phyloP scores from a whole-genome alignment of 1,140 invertebrate genomes.

The Drosophila lowei region DNA sequence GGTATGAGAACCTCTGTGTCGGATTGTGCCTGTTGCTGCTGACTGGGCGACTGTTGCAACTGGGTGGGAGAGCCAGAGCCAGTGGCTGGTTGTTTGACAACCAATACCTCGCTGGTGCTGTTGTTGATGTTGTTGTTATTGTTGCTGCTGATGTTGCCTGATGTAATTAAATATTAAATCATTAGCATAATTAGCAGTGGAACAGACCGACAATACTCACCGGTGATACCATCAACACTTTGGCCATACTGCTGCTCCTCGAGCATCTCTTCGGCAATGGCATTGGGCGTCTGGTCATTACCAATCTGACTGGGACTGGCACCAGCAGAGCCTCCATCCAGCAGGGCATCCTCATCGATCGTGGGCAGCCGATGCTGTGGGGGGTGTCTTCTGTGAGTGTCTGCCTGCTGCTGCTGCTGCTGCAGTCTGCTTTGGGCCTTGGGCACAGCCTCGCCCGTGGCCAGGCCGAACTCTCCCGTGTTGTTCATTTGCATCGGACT shows the following conservation, averaged over 20 bases:
- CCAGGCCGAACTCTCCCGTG: constrained; percentile 40
- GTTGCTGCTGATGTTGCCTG: constrained; percentile 74
- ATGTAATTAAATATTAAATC: constrained; percentile 4
- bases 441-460: constrained; percentile 11
- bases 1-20: constrained; percentile 76
- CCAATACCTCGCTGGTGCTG: constrained; percentile 49
- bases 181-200: constrained; percentile 30
- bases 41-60: constrained; percentile 15
- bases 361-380: constrained; percentile 72
- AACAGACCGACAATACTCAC: constrained; percentile 34
- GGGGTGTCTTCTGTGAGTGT: constrained; percentile 40
- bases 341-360: constrained; percentile 74
- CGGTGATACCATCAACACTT: constrained; percentile 64
- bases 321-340: constrained; percentile 68
- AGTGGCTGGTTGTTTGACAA: constrained; percentile 41
- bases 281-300: constrained; percentile 40
- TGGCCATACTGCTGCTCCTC: constrained; percentile 76
- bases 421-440: constrained; percentile 15
- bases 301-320: constrained; percentile 52
- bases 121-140: constrained; percentile 43
- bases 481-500: constrained; percentile 35
- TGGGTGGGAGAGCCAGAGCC: constrained; percentile 8
- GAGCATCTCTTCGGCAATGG: constrained; percentile 54
- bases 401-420: constrained; percentile 8
- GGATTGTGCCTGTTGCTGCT: constrained; percentile 42